Conservation (phyloP, 2,888 invertebrate genomes). For the Podabrus alpinus region DNA sequence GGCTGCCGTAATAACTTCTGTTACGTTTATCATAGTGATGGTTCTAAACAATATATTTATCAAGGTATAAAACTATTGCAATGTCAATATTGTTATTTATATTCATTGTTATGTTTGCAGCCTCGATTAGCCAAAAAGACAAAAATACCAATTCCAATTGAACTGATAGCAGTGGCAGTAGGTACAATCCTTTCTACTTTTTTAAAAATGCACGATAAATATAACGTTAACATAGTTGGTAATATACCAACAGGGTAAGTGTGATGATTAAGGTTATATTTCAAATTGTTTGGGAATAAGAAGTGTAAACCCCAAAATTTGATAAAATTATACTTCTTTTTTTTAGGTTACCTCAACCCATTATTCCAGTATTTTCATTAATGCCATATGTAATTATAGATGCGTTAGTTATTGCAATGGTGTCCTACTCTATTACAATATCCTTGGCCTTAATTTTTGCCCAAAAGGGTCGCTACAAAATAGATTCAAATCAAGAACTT, state of each 20-base stretch:
- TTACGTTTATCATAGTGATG: slow-evolving; percentile 68
- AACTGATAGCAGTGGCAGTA: slow-evolving; percentile 74
- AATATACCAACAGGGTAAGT: slow-evolving; percentile 82
- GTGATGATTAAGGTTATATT: too few species aligned
- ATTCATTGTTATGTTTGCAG: slow-evolving; percentile 50
- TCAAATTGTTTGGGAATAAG: too few species aligned
- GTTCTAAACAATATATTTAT: slow-evolving; percentile 74
- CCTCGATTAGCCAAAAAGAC: slow-evolving; percentile 67
- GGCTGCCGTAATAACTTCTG: slow-evolving; percentile 70
- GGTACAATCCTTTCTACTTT: slow-evolving; percentile 73
- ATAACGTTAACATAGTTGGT: slow-evolving; percentile 71
- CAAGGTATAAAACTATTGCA: slow-evolving; percentile 63
- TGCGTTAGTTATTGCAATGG: slow-evolving; percentile 72
- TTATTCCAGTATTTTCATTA: slow-evolving; percentile 65
- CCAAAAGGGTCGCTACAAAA: slow-evolving; percentile 71
- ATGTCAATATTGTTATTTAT: background rate
- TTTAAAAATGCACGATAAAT: slow-evolving; percentile 61
- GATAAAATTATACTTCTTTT: too few species aligned
- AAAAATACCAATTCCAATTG: slow-evolving; percentile 80
- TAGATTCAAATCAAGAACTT: slow-evolving; percentile 78
- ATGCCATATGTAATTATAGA: slow-evolving; percentile 66
- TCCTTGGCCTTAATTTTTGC: slow-evolving; percentile 84
- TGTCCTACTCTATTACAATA: slow-evolving; percentile 77
- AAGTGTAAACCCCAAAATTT: too few species aligned
- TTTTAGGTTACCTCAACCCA: slow-evolving; percentile 68